phyloP scores from a whole-genome alignment of 2,797 vertebrate species.

The Dryobates pubescens region DNA sequence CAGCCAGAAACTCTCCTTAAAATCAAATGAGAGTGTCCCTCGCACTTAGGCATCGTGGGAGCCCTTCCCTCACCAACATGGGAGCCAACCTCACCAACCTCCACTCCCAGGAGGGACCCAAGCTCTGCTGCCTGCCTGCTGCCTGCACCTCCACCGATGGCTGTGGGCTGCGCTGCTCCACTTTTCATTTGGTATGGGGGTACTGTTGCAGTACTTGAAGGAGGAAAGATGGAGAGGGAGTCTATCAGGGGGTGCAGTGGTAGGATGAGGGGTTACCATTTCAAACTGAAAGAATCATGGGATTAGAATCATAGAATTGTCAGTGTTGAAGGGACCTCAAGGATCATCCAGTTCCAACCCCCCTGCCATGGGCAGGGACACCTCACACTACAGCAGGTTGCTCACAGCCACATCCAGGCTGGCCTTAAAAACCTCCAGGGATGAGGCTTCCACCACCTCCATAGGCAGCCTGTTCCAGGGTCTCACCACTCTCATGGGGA shows the following conservation, averaged over 20 bases:
- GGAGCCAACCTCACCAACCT: background rate
- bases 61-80: background rate
- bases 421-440: too few species aligned
- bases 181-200: background rate
- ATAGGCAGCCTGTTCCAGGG: too few species aligned
- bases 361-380: too few species aligned
- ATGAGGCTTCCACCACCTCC: too few species aligned
- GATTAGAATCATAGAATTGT: too few species aligned
- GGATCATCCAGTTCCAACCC: too few species aligned
- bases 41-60: background rate
- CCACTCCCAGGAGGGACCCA: background rate
- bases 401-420: too few species aligned
- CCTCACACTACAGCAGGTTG: too few species aligned
- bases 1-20: constrained; percentile 12
- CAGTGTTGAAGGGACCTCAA: too few species aligned
- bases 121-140: background rate
- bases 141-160: rapidly evolving
- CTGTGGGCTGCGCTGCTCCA: background rate
- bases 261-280: background rate
- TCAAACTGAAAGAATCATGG: background rate
- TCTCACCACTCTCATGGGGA: too few species aligned
- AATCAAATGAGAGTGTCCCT: background rate
- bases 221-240: background rate
- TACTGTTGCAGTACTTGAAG: background rate
- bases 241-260: background rate